Base-by-base conservation (phyloP, 1,140 invertebrate genomes). In the Centruroides sculpturatus region DNA sequence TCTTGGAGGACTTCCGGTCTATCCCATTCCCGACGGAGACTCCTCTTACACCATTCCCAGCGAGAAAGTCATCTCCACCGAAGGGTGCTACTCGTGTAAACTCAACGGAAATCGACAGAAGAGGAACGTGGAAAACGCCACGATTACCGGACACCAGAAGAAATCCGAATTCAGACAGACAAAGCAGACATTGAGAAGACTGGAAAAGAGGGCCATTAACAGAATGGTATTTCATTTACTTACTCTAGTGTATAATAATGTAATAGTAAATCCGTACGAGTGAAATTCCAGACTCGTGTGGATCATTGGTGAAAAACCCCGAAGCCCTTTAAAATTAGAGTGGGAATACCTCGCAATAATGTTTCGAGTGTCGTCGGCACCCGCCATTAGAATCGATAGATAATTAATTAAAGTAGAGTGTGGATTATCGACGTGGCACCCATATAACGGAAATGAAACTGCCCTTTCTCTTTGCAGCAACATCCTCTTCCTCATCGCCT, bases 71-170 rank as follows among this genome's bases (percentile, higher is more conserved):
- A 87, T 92, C 48, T 85, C 85, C 2, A 89, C 86, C 0, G 89
- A 93, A 75, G 89, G 88, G 5, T 92, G 89, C 74, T 92, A 92
- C 76, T 85, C 86, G 13, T 93, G 89, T 78, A 87, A 90, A 77
- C 84, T 89, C 71, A 69, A 56, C 56, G 68, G 52, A 54, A 56
- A 64, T 55, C 41, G 60, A 36, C 59, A 65, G 57, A 48, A 59
- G 5, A 35, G 59, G 8, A 53, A 62, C 48, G 13, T 52, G 12
- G 41, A 47, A n/a, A 12, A 36, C 23, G 23, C 2, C 23, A 23
- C 23, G 2, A 23, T 23, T 12, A 12, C 23, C 6, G 54, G 12
- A 12, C 41, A 8, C 6, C 5, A 49, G n/a, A 49, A 35, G 4
- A 23, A 12, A 35, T 8, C 5, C 7, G 7, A 13, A 9, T 7